Evolutionary conservation across 2,113 vertebrate genomes (phyloP).

Genomic region (Siphamia tubifer): DNA sequence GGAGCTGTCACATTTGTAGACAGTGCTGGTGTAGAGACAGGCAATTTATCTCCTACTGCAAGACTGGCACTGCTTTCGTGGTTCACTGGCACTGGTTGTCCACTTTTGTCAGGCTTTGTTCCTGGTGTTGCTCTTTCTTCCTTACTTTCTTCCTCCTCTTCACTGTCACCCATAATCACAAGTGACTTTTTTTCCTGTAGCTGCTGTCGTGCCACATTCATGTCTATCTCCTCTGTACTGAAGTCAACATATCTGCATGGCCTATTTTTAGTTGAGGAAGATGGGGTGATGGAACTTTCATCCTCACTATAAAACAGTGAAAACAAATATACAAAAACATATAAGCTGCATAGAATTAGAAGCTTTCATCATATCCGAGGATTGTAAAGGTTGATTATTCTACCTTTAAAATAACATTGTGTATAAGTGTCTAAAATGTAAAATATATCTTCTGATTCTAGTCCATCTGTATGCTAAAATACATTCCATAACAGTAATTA

Average conservation of each 20-base stretch:
- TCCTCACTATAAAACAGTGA: slow-evolving; percentile 67
- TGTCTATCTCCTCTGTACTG: slow-evolving; percentile 31
- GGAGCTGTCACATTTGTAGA: slow-evolving; percentile 5
- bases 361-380: no score
- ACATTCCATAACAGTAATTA: no score
- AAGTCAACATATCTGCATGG: slow-evolving; percentile 39
- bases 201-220: slow-evolving; percentile 44
- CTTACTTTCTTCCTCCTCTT: slow-evolving; percentile 16
- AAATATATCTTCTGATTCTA: no score
- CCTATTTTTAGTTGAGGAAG: slow-evolving; percentile 45
- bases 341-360: not conserved
- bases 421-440: not conserved
- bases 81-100: not conserved
- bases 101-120: not conserved
- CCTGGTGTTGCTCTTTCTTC: not conserved
- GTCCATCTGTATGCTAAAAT: no score
- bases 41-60: not conserved
- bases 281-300: slow-evolving; percentile 69
- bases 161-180: slow-evolving; percentile 22
- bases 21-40: not conserved
- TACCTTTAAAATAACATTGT: no score
- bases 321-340: not conserved
- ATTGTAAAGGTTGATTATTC: no score
- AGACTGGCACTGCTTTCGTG: not conserved
- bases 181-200: slow-evolving; percentile 15